Evolutionary conservation across 2,797 vertebrate species (phyloP).

Genomic region (Sternotherus odoratus): DNA sequence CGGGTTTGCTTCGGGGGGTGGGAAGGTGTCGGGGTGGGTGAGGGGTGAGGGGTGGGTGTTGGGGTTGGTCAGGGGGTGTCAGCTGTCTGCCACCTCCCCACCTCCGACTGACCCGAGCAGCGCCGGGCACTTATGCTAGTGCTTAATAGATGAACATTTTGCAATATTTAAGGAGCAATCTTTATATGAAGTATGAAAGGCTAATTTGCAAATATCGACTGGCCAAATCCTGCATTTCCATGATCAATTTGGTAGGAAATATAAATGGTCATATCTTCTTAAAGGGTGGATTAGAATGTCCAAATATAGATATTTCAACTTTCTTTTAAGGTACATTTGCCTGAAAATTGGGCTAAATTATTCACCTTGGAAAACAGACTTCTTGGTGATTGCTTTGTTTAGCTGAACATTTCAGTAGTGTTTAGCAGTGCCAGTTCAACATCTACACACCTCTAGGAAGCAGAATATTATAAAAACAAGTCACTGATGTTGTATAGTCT

Average conservation of each 20-base stretch:
- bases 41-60: too few species aligned
- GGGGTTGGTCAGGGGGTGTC: too few species aligned
- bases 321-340: background rate
- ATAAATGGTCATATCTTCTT: background rate
- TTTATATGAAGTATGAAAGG: background rate
- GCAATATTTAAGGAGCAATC: background rate
- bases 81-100: too few species aligned
- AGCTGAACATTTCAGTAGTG: background rate
- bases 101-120: too few species aligned
- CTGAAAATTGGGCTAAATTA: background rate
- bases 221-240: rapidly evolving
- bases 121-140: too few species aligned
- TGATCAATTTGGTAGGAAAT: background rate
- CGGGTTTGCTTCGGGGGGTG: too few species aligned
- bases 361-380: background rate
- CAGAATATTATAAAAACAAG: background rate
- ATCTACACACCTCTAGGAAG: background rate
- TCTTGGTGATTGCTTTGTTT: background rate
- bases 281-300: background rate
- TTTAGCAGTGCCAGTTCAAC: background rate
- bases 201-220: background rate
- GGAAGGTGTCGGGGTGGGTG: too few species aligned
- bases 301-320: background rate
- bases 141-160: background rate
- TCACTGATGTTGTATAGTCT: rapidly evolving